Conservation (phyloP, 2,797 vertebrate species). For the Sebastolobus altivelis region DNA sequence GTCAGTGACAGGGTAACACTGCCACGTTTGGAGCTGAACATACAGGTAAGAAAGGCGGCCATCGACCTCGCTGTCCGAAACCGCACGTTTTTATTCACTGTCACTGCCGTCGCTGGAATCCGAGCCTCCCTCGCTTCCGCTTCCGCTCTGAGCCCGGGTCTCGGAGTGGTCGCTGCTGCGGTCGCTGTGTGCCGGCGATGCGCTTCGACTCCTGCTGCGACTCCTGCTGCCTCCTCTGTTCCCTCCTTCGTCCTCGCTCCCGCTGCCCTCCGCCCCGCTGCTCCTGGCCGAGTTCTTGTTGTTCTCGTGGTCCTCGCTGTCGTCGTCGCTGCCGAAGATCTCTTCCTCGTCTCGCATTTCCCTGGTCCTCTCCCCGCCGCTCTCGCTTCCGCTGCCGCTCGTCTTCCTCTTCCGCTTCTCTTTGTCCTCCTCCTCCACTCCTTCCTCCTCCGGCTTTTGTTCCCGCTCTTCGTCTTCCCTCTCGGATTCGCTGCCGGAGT, state of each 20-base stretch:
- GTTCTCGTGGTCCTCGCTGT: slow-evolving; percentile 86
- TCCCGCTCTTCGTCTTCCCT: slow-evolving; percentile 84
- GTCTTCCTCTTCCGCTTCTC: slow-evolving; percentile 73
- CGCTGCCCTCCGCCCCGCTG: slow-evolving; percentile 83
- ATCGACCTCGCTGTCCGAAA: not conserved
- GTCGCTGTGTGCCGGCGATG: slow-evolving; percentile 86
- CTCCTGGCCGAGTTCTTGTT: slow-evolving; percentile 80
- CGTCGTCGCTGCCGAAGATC: slow-evolving; percentile 91
- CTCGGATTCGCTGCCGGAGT: slow-evolving; percentile 86
- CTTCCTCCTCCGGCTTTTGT: slow-evolving; percentile 58
- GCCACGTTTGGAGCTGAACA: slow-evolving; percentile 26
- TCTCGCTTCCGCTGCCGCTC: slow-evolving; percentile 85
- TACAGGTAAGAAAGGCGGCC: slow-evolving; percentile 2
- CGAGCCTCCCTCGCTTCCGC: slow-evolving; percentile 86
- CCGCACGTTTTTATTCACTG: slow-evolving; percentile 86
- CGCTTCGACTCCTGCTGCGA: slow-evolving; percentile 85
- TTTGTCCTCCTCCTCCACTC: slow-evolving; percentile 76
- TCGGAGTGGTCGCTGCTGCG: slow-evolving; percentile 90
- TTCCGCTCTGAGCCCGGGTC: slow-evolving; percentile 83
- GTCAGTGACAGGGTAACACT: slow-evolving; percentile 1
- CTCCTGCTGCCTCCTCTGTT: slow-evolving; percentile 76
- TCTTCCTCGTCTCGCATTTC: slow-evolving; percentile 93
- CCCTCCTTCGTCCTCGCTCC: slow-evolving; percentile 76
- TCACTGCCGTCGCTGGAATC: slow-evolving; percentile 91
- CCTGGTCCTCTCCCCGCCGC: slow-evolving; percentile 85